A percentile compares a stretch with the other conserved stretches of the same genome.
phyloP scores from a whole-genome alignment of 2,113 vertebrate genomes.

The Eudorcas thomsonii region DNA sequence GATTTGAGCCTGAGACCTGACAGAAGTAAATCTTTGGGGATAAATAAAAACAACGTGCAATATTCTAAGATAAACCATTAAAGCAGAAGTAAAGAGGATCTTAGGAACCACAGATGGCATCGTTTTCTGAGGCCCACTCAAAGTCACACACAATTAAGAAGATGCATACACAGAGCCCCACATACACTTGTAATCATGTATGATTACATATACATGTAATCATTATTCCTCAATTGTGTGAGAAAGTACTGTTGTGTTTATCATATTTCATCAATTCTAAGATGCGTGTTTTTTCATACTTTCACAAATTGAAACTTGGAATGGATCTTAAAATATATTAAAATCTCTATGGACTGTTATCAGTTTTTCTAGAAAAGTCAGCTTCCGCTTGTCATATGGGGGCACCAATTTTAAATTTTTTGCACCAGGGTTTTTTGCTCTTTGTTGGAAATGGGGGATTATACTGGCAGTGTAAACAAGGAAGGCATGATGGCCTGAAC shows the following conservation, averaged over 20 bases:
- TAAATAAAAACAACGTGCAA: slow-evolving; percentile 69
- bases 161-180: neutral
- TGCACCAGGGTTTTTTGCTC: neutral
- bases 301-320: neutral
- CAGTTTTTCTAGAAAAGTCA: neutral
- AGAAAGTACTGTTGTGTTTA: neutral
- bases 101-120: neutral
- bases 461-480: rapidly evolving
- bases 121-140: neutral
- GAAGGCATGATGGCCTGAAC: neutral
- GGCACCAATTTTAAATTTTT: neutral
- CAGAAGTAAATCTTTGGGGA: slow-evolving; percentile 75
- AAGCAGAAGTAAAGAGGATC: neutral
- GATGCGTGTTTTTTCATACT: neutral
- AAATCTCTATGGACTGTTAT: neutral
- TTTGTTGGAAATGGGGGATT: rapidly evolving
- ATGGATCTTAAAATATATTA: neutral
- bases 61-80: neutral
- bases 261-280: neutral
- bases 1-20: slow-evolving; percentile 55
- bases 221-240: neutral
- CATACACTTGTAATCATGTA: no score
- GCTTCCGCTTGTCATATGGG: neutral
- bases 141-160: neutral
- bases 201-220: neutral